Evolutionary conservation across 2,797 vertebrate genomes (phyloP), one percentile per base, ranked within the genome.

Genomic region (Limosa lapponica): DNA sequence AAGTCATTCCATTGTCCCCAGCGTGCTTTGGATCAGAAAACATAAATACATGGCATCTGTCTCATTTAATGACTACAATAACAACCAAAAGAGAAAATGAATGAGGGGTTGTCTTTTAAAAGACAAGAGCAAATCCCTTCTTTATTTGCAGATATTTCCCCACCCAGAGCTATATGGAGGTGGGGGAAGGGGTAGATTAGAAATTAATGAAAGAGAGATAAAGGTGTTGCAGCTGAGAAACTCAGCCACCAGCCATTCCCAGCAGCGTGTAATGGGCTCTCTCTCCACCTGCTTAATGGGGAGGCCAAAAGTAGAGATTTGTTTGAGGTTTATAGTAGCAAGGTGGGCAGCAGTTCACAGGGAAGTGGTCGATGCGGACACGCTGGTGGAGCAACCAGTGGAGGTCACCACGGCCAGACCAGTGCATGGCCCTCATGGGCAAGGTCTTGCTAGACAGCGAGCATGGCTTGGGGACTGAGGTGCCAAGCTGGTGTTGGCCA

Each of bases 401-500:
- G 14, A 57, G 18, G 54, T 49, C 70, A 55, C 52, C 11, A 6
- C 0, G 3, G 10, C 25, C 8, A 3, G 72, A 46, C 3, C 54
- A 44, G 22, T 0, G 0, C 2, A 19, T 6, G 43, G 25, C 24
- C 34, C 27, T 32, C 51, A 25, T 0, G 0, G 55, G 51, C 18
- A 32, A 65, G 11, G 25, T 22, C 28, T 41, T 34, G 18, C 20
- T 54, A 22, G 30, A 9, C 24, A 16, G 11, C 0, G 5, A 75
- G 41, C 23, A 2, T 2, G 11, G 30, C 13, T 49, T 86, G 61
- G 41, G 57, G 34, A 16, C 0, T 34, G 57, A 69, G 54, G 17
- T 64, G 37, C 25, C 37, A 34, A 19, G 28, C n/a, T 28, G 44
- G 30, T 3, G 37, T 11, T 66, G n/a, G 30, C 8, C 48, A 28